Percentiles rank a stretch among this genome's conserved stretches.
phyloP scores from a whole-genome alignment of 2,113 vertebrate species.

The Poeciliopsis occidentalis region DNA sequence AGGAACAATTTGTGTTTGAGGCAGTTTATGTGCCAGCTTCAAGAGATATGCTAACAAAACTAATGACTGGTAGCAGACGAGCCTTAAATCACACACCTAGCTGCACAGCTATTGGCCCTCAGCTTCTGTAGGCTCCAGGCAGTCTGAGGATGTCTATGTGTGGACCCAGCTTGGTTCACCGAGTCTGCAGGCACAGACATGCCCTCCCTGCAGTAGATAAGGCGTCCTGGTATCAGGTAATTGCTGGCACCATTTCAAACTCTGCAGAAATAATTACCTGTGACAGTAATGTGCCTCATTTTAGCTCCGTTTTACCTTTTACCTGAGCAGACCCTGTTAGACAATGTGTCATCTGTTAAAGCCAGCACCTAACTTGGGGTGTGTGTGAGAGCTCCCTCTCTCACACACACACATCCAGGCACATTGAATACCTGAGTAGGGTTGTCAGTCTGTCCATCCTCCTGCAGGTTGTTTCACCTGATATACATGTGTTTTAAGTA shows the following conservation, averaged over 20 bases:
- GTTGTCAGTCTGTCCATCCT: too few relatives aligned
- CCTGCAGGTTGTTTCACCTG: too few relatives aligned
- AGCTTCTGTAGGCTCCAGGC: conserved; percentile 38
- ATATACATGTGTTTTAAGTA: too few relatives aligned
- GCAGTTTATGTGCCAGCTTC: conserved; percentile 1
- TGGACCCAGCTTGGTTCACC: conserved; percentile 26
- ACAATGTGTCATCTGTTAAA: conserved; percentile 58
- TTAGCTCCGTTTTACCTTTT: conserved; percentile 19
- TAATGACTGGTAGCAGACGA: conserved; percentile 9
- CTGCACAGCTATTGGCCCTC: conserved; percentile 19
- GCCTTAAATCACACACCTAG: conserved; percentile 28
- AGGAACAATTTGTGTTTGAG: background rate
- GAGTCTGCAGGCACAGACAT: conserved; percentile 69
- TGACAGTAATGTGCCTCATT: conserved; percentile 18
- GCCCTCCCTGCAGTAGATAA: conserved; percentile 66
- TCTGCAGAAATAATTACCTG: conserved; percentile 71
- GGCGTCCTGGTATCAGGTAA: conserved; percentile 74
- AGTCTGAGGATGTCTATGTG: conserved; percentile 18
- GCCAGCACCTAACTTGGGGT: conserved; percentile 23
- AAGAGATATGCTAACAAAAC: conserved; percentile 7
- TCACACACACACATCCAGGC: background rate
- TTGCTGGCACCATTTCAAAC: conserved; percentile 76
- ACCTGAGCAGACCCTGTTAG: conserved; percentile 39
- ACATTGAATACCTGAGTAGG: background rate
- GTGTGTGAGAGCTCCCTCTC: background rate